Base-by-base conservation (phyloP, 2,888 invertebrate species). In the Watsonalla binaria region DNA sequence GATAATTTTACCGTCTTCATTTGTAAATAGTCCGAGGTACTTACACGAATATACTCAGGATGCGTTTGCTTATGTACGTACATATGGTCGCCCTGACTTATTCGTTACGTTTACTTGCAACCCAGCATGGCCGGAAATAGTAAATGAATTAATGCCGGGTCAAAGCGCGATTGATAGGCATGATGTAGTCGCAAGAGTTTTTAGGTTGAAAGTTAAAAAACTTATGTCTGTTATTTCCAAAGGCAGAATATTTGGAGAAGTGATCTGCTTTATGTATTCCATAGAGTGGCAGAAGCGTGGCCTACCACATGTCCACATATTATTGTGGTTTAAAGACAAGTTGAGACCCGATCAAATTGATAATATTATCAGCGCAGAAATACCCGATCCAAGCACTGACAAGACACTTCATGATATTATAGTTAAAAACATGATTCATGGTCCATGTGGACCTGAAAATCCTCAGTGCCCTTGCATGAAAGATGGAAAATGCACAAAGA, bases 111-210 rank as follows among this genome's bases (percentile, higher is more conserved):
- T 54, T 15, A 51, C 54, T 5, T 51, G 48, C 5, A 54, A 54
- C 14, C 66, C 70, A 9, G 13, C 49, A 8, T 72, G 69, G 72
- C 45, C 53, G 47, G 70, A 74, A 66, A 75, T 70, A 34, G 58
- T 24, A 11, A 46, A 62, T 11, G 56, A 59, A 4, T 47, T 66
- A 0, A 50, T 61, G 6, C 54, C 60, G n/a, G 65, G 64, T 45
- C 66, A 66, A 60, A 61, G 51, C 6, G 15, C 72, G 39, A 56
- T 11, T n/a, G 66, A 74, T 58, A 54, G 74, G 14, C 72, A 75
- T 56, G 73, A 77, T 55, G 53, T 77, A 33, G 56, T 64, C 42
- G 66, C 71, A 14, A 54, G 66, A 46, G 58, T 69, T 4, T 69
- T 71, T 62, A 54, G 54, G 47, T 53, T 65, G 57, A 70, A 72